These are phyloP conservation scores for Gymnothorax javanicus DNA, from an alignment of 2,797 vertebrate species.

Conservation along the genomic window DNA sequence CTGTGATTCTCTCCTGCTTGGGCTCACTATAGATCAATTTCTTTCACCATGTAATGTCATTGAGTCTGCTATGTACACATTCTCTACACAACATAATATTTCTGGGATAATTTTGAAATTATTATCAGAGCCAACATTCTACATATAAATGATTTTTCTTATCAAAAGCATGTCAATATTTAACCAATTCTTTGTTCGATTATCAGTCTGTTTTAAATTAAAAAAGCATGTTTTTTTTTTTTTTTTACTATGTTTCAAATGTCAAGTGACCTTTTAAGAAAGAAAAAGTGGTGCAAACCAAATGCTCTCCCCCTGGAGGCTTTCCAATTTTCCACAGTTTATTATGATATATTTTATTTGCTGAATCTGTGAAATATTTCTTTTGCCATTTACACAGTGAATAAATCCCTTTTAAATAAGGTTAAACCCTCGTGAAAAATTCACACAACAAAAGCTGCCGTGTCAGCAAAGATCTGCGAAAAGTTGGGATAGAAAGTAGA, in stretches of 20 bases:
- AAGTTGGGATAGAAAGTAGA: not conserved
- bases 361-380: conserved; percentile 13
- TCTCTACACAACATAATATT: not conserved
- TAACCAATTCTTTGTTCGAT: no score
- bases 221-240: not conserved
- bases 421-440: not conserved
- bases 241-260: not conserved
- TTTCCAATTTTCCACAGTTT: not conserved
- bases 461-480: not conserved
- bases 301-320: not conserved
- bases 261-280: not conserved
- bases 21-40: not conserved
- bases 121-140: no score
- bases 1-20: not conserved
- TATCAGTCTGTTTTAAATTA: no score
- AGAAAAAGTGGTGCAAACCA: not conserved
- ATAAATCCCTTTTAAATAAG: not conserved
- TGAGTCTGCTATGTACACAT: not conserved
- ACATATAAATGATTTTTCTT: no score
- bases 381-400: conserved; percentile 35
- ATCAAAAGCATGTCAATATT: no score
- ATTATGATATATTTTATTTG: not conserved
- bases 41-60: not conserved
- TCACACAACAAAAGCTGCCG: conserved; percentile 9
- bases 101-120: no score